Evolutionary conservation across 2,888 invertebrate genomes (phyloP), one percentile per base, ranked within the genome.

Genomic region (Therioaphis trifolii): DNA sequence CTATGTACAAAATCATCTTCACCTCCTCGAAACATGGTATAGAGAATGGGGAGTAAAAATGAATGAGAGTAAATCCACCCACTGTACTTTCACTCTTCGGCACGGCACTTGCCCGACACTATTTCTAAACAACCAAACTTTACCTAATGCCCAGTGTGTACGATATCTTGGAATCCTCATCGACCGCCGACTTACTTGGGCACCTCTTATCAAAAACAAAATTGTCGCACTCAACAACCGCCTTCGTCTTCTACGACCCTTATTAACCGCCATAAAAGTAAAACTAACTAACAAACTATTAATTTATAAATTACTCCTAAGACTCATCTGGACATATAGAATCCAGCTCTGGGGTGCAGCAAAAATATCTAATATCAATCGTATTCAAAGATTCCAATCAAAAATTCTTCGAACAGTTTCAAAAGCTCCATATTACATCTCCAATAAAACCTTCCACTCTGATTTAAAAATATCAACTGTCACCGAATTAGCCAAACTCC

Each of bases 241-340:
- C 52, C 18, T 52, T 52, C 52, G 18, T 52, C 52, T 52, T 52
- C 52, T 52, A 52, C 52, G 52, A 52, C 52, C 52, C 52, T 52
- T 52, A 15, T 52, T 52, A 52, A 52, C 52, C 18, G 9, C 52
- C 15, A 52, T 12, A 52, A 52, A 52, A 52, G 14, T n/a, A n/a
- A n/a, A n/a, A n/a, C n/a, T 52, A 14, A 7, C 15, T 18, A 52
- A 52, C 14, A 52, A 52, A 52, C 3, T 52, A 52, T 52, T 52
- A 52, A 52, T 52, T 15, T 52, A 52, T 52, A 52, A 52, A 52
- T 15, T 52, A 52, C 52, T 52, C 52, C 52, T 52, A n/a, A n/a
- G n/a, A n/a, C n/a, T n/a, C n/a, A n/a, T n/a, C n/a, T n/a, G n/a
- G n/a, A n/a, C n/a, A n/a, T 52, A 52, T 15, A 15, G 52, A 12